Percentiles rank a stretch among this genome's conserved stretches.
Conservation (phyloP, 2,113 vertebrate genomes). For the Eulemur macaco region DNA sequence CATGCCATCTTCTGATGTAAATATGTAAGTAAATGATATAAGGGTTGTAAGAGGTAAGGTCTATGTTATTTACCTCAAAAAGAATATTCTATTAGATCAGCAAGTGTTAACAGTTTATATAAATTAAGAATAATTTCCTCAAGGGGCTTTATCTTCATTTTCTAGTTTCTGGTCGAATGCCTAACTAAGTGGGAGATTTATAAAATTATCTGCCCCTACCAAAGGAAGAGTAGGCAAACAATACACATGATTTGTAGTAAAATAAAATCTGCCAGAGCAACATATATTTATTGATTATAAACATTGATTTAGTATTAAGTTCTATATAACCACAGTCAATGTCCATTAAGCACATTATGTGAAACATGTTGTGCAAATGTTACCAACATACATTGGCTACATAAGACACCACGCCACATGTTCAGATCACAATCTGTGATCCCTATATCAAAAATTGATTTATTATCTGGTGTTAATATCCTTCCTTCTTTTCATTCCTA, state of each 20-base stretch:
- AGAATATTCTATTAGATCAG: background rate
- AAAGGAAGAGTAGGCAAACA: background rate
- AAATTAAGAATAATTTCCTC: slow-evolving; percentile 40
- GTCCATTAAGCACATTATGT: background rate
- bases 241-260: slow-evolving; percentile 18
- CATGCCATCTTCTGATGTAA: background rate
- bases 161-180: slow-evolving; percentile 2
- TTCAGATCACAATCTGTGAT: background rate
- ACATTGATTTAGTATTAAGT: slow-evolving; percentile 22
- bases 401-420: background rate
- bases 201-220: background rate
- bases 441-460: background rate
- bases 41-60: background rate
- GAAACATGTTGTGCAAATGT: background rate
- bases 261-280: background rate
- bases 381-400: background rate
- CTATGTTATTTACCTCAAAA: background rate
- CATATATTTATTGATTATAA: background rate
- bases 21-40: background rate
- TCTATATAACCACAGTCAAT: slow-evolving; percentile 3
- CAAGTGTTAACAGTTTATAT: slow-evolving; percentile 20
- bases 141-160: background rate
- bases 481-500: background rate
- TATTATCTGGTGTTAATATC: background rate
- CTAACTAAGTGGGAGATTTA: background rate